Percentiles rank a stretch among this genome's conserved stretches.
Evolutionary conservation across 1,140 invertebrate species (phyloP).

Genomic region (Ceratina australensis): DNA sequence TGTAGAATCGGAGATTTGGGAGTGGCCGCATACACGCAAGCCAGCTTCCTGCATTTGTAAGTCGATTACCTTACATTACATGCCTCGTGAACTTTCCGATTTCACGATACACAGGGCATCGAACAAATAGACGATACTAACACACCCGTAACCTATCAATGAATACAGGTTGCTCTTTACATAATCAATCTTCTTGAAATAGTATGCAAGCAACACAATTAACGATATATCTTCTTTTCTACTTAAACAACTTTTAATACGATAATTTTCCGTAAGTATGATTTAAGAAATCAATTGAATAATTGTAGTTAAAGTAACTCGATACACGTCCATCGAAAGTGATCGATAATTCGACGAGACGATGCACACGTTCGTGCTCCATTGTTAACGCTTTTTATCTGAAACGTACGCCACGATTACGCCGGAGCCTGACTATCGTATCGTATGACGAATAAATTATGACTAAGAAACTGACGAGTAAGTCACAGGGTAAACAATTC

Average conservation of each 20-base stretch:
- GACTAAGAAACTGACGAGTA: constrained; percentile 61
- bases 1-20: constrained; percentile 38
- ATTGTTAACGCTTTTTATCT: constrained; percentile 49
- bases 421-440: constrained; percentile 32
- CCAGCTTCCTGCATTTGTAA: constrained; percentile 21
- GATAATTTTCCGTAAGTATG: too few species aligned
- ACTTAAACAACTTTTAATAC: too few species aligned
- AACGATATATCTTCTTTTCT: too few species aligned
- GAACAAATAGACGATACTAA: constrained; percentile 36
- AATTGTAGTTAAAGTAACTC: not conserved
- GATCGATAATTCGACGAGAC: constrained; percentile 18
- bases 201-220: too few species aligned
- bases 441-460: constrained; percentile 70
- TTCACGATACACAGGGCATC: constrained; percentile 54
- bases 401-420: constrained; percentile 8
- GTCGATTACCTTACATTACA: constrained; percentile 65
- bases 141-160: constrained; percentile 19
- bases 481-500: constrained; percentile 63
- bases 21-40: constrained; percentile 51
- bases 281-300: too few species aligned
- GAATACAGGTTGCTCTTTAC: constrained; percentile 9
- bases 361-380: not conserved
- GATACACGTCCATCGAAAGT: not conserved
- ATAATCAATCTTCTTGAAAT: too few species aligned
- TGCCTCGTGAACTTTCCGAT: constrained; percentile 62